These are phyloP conservation scores for Deilephila porcellus DNA, from an alignment of 2,888 invertebrate genomes.

Conservation along the genomic window DNA sequence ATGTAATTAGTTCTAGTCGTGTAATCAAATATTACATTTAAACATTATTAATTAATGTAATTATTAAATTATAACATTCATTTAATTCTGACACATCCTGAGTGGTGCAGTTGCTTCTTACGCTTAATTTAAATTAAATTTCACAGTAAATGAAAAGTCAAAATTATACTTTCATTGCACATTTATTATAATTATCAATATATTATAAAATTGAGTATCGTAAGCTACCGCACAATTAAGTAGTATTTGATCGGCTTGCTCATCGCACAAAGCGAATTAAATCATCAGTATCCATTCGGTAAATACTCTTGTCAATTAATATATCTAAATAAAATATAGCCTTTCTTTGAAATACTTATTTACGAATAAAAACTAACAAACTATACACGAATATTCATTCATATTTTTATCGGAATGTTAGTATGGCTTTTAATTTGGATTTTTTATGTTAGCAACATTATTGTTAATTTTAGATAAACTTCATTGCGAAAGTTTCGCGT, in stretches of 20 bases:
- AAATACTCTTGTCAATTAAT: neutral
- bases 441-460: neutral
- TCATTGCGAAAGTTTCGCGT: too few species aligned
- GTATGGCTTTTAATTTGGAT: neutral
- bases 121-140: too few species aligned
- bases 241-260: neutral
- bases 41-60: neutral
- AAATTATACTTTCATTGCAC: conserved; percentile 39
- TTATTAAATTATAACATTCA: neutral
- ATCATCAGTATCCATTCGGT: neutral
- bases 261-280: neutral
- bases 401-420: neutral
- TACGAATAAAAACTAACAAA: neutral
- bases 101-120: too few species aligned
- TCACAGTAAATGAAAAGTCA: neutral
- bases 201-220: conserved; percentile 49
- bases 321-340: conserved; percentile 2
- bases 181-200: conserved; percentile 42
- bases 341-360: conserved; percentile 29
- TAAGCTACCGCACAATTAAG: conserved; percentile 44
- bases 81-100: too few species aligned
- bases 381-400: neutral
- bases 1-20: neutral
- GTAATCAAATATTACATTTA: neutral
- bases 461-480: too few species aligned